Evolutionary conservation across 2,113 vertebrate species (phyloP).

Genomic region (Psephotus haematonotus): DNA sequence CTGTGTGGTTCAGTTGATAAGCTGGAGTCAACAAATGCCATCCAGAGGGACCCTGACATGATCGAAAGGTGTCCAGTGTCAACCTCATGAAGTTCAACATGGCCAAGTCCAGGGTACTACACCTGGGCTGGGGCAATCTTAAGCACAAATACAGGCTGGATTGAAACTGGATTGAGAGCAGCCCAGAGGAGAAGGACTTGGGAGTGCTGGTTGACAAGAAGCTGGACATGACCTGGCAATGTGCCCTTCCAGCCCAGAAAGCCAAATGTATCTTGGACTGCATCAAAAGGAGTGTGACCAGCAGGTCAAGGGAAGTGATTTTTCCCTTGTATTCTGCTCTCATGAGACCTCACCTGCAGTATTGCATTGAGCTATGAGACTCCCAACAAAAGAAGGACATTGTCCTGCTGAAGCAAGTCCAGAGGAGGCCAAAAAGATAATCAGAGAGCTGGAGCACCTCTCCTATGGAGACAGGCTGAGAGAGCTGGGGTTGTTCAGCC

Average conservation of each 20-base stretch:
- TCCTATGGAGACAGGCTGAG: background rate
- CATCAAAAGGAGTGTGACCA: background rate
- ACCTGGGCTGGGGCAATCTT: background rate
- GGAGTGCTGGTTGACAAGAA: background rate
- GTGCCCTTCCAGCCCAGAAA: background rate
- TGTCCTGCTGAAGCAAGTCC: background rate
- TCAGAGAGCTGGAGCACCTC: background rate
- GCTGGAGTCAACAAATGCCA: background rate
- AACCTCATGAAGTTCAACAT: background rate
- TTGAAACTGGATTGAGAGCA: background rate
- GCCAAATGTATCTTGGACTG: background rate
- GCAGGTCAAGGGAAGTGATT: background rate
- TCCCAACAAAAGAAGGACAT: background rate
- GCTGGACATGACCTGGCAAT: background rate
- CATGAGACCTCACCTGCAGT: background rate
- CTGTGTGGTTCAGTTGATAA: background rate
- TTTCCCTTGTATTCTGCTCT: background rate
- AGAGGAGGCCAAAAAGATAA: background rate
- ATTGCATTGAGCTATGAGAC: background rate
- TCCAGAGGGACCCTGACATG: background rate
- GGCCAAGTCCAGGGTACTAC: background rate
- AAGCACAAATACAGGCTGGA: background rate
- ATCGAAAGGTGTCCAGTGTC: background rate
- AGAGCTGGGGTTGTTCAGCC: background rate
- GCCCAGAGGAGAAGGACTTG: background rate